phyloP scores from a whole-genome alignment of 2,888 invertebrate genomes.

The Creontiades dilutus region DNA sequence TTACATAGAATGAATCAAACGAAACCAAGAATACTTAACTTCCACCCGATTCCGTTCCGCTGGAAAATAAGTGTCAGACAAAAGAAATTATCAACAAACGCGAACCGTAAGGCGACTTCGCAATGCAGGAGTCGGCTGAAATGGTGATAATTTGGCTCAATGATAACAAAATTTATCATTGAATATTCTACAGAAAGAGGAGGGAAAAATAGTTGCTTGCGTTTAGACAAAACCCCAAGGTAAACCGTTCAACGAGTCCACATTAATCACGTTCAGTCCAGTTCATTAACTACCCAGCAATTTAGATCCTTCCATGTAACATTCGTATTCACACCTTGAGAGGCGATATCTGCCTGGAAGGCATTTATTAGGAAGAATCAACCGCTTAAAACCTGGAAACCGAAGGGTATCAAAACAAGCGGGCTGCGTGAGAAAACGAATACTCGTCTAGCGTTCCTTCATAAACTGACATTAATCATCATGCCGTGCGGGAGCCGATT shows the following conservation, averaged over 20 bases:
- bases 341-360: background rate
- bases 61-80: too few relatives aligned
- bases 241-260: background rate
- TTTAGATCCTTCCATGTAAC: background rate
- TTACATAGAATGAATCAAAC: too few relatives aligned
- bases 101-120: too few relatives aligned
- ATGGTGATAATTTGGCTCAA: too few relatives aligned
- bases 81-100: too few relatives aligned
- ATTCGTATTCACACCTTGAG: background rate
- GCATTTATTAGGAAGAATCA: background rate
- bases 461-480: conserved; percentile 21
- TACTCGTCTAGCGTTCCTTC: background rate
- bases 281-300: background rate
- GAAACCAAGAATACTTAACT: too few relatives aligned
- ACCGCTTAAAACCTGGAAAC: background rate
- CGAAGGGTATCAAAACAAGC: background rate
- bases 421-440: background rate
- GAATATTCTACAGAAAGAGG: too few relatives aligned
- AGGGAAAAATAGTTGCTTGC: too few relatives aligned
- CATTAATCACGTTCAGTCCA: background rate
- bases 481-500: background rate
- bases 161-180: too few relatives aligned
- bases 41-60: too few relatives aligned
- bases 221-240: too few relatives aligned
- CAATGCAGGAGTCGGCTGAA: too few relatives aligned